Evolutionary conservation across 2,888 invertebrate genomes (phyloP), one percentile per base, ranked within the genome.

Genomic region (Cremastinae sp.): DNA sequence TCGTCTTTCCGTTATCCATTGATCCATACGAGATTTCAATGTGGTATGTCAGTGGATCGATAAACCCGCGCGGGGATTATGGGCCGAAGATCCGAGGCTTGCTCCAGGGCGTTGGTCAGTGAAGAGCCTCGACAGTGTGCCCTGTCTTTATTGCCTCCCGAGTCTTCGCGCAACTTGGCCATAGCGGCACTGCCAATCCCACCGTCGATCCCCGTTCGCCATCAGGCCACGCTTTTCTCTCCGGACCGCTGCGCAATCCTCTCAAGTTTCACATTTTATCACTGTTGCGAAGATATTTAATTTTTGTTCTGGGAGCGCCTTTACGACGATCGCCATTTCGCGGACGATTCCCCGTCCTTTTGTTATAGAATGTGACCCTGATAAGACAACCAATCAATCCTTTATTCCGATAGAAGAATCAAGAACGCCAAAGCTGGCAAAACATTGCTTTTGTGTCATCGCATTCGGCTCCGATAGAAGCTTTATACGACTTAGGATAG

Each of bases 231-330:
- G 53, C 68, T 53, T 16, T 51, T 65, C 64, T 43, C 56, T 49
- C 53, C n/a, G 58, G 43, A 43, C 7, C 10, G n/a, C 51, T 8
- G 39, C 61, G 73, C 74, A 65, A 80, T 83, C 77, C 82, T 81
- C 80, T 82, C 41, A 84, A 84, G 82, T 84, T 84, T 80, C 82
- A 61, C 82, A 79, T 84, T 87, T 86, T 86, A 86, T 85, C 82
- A 84, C 81, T 83, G 81, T 82, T 83, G 81, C 78, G 73, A 82
- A 84, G 84, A 86, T 85, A 84, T 86, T 87, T 87, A 85, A 87
- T 86, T 85, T 87, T 84, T 84, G 78, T 83, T 82, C 82, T 45
- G 83, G 82, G 81, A 83, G 77, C 81, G 78, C 72, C 82, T 83
- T 83, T 83, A 82, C 79, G 80, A 76, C 79, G 80, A 83, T 83